A percentile compares a stretch with the other conserved stretches of the same genome.
phyloP scores from a whole-genome alignment of 2,113 vertebrate species.

The Alectura lathami region DNA sequence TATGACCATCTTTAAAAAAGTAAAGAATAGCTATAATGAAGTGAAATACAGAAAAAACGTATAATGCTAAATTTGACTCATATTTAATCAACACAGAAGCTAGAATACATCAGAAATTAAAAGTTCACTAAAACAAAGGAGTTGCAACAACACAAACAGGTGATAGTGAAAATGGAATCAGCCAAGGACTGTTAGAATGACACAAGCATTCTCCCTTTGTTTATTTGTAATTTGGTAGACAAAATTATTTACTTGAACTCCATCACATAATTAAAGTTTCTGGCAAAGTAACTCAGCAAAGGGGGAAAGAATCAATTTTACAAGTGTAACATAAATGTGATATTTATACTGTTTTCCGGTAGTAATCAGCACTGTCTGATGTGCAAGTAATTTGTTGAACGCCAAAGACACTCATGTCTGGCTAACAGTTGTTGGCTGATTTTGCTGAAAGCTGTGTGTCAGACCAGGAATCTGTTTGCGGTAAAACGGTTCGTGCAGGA shows the following conservation, averaged over 20 bases:
- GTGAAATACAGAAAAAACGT: neutral
- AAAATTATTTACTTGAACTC: neutral
- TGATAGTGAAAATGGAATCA: neutral
- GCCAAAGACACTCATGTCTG: constrained; percentile 23
- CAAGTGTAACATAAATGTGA: constrained; percentile 29
- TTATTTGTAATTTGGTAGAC: neutral
- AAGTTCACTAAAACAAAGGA: neutral
- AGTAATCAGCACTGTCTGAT: constrained; percentile 38
- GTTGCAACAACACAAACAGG: neutral
- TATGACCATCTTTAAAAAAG: neutral
- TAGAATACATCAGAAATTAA: neutral
- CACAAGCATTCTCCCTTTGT: neutral
- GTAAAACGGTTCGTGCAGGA: constrained; percentile 18
- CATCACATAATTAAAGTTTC: neutral
- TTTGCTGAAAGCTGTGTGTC: constrained; percentile 41
- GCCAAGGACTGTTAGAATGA: neutral
- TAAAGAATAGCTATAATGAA: neutral
- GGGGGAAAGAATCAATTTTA: neutral
- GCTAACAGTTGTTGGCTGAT: constrained; percentile 44
- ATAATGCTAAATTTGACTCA: neutral
- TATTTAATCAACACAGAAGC: neutral
- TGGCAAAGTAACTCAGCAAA: neutral
- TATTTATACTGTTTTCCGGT: constrained; percentile 22
- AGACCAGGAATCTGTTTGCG: neutral
- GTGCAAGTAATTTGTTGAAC: constrained; percentile 28